These are phyloP conservation scores for Leucopsar rothschildi DNA, from an alignment of 2,113 vertebrate genomes.

Conservation along the genomic window DNA sequence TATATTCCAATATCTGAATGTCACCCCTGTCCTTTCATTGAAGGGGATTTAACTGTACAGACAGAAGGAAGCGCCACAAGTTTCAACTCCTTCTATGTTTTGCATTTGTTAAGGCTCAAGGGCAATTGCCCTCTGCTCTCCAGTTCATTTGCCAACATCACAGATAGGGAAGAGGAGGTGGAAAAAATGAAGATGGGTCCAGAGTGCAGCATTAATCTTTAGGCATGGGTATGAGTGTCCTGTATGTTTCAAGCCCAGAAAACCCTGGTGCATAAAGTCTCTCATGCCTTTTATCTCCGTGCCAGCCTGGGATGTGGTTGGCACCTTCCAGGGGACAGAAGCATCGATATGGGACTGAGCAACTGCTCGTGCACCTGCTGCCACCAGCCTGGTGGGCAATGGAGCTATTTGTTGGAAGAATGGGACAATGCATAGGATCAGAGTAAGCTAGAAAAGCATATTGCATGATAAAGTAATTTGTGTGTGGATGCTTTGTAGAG, in stretches of 20 bases:
- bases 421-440: neutral
- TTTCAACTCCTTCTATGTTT: neutral
- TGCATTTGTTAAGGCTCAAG: neutral
- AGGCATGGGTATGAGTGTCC: neutral
- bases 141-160: neutral
- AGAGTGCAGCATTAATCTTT: neutral
- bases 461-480: neutral
- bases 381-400: neutral
- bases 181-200: neutral
- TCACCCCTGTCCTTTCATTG: neutral
- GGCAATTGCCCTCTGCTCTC: neutral
- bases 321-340: neutral
- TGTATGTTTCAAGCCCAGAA: neutral
- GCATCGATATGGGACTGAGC: rapidly evolving
- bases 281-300: neutral
- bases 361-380: neutral
- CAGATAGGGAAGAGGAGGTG: neutral
- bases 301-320: neutral
- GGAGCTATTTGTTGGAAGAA: neutral
- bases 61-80: neutral
- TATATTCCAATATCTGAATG: rapidly evolving
- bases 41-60: neutral
- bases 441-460: neutral
- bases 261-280: neutral
- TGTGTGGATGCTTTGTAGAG: neutral